Percentiles rank a stretch among this genome's conserved stretches.
Evolutionary conservation across 2,888 invertebrate species (phyloP).

Genomic region (Xestia c-nigrum): DNA sequence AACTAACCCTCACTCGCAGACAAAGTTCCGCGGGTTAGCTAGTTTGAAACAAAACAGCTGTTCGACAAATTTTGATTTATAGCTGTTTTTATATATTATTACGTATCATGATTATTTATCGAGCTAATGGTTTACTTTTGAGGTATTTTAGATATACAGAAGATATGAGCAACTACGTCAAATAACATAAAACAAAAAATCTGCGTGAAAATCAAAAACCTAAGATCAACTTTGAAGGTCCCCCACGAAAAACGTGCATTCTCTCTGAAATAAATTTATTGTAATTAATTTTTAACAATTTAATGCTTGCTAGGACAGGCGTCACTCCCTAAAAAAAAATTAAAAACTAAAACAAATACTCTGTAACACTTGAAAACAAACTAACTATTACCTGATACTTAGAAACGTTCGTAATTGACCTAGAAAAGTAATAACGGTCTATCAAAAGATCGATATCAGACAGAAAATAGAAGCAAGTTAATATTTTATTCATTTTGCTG

Average conservation of each 20-base stretch:
- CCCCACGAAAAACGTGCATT: background rate
- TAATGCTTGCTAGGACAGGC: background rate
- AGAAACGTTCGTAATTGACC: constrained; percentile 17
- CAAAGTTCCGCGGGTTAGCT: no score
- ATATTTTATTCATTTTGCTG: constrained; percentile 38
- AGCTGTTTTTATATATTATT: no score
- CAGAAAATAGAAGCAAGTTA: constrained; percentile 20
- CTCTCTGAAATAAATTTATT: background rate
- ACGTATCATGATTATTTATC: no score
- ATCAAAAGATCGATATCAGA: constrained; percentile 31
- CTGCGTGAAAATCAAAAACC: background rate
- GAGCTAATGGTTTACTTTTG: no score
- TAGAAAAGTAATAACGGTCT: background rate
- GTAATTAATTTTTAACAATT: background rate
- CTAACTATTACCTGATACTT: background rate
- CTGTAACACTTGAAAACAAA: background rate
- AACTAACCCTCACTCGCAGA: no score
- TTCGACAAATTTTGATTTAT: no score
- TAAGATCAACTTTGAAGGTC: background rate
- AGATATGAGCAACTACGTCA: background rate
- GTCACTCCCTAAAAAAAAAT: background rate
- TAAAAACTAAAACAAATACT: background rate
- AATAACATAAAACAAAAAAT: background rate
- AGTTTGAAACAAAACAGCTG: no score
- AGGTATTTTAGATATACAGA: no score